Conservation (phyloP, 2,113 vertebrate species). For the Siniperca knerii region DNA sequence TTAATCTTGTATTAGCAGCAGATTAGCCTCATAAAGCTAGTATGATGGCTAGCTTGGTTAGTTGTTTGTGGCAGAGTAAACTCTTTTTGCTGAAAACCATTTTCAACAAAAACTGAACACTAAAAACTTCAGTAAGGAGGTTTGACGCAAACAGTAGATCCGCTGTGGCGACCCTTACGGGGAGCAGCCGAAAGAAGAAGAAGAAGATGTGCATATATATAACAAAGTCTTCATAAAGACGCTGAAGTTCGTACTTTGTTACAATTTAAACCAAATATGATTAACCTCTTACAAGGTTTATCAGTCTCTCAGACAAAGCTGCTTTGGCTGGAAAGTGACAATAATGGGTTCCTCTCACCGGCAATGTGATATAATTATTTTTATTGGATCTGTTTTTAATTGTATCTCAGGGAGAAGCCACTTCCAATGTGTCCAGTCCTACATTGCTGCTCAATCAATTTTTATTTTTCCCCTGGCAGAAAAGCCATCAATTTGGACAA, state of each 20-base stretch:
- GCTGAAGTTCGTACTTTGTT: neutral
- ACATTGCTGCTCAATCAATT: neutral
- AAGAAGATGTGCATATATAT: too few relatives aligned
- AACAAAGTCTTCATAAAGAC: neutral
- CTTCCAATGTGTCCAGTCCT: conserved; percentile 5
- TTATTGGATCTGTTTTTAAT: conserved; percentile 26
- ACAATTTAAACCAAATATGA: neutral
- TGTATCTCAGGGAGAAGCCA: neutral
- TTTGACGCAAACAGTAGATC: too few relatives aligned
- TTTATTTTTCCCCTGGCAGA: conserved; percentile 4
- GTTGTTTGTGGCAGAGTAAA: too few relatives aligned
- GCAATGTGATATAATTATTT: conserved; percentile 6
- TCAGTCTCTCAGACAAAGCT: neutral
- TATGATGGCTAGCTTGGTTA: too few relatives aligned
- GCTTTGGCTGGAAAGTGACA: neutral
- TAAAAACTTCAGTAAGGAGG: too few relatives aligned
- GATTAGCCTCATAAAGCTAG: neutral
- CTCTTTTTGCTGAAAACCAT: too few relatives aligned
- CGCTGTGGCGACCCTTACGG: too few relatives aligned
- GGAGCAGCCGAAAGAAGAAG: too few relatives aligned
- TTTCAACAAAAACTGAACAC: too few relatives aligned
- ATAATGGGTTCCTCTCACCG: neutral
- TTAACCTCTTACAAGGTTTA: neutral
- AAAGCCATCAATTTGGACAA: conserved; percentile 13
- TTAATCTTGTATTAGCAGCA: too few relatives aligned